Percentiles rank a stretch among this genome's conserved stretches.
Evolutionary conservation across 2,797 vertebrate species (phyloP).

Genomic region (Sternotherus odoratus): DNA sequence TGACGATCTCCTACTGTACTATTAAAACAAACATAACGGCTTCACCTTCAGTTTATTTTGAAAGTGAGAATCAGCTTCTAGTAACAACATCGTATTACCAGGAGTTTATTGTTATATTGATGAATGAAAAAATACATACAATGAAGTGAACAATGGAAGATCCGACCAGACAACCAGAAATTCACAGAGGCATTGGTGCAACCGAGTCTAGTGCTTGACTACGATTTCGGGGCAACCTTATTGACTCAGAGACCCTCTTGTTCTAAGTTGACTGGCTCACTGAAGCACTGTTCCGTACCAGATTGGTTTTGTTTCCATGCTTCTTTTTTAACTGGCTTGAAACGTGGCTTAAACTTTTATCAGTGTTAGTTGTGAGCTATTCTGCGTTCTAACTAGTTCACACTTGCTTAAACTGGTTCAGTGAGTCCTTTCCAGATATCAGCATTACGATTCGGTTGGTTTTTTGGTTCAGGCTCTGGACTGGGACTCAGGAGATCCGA

Average conservation of each 20-base stretch:
- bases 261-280: slow-evolving; percentile 51
- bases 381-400: slow-evolving; percentile 78
- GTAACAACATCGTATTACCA: slow-evolving; percentile 42
- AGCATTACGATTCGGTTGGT: slow-evolving; percentile 65
- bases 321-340: slow-evolving; percentile 38
- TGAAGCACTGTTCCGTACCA: background rate
- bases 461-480: slow-evolving; percentile 22
- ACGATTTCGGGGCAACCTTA: slow-evolving; percentile 57
- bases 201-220: slow-evolving; percentile 40
- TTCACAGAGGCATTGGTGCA: slow-evolving; percentile 35
- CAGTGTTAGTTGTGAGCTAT: slow-evolving; percentile 71
- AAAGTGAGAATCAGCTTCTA: slow-evolving; percentile 63
- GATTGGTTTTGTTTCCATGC: slow-evolving; percentile 37
- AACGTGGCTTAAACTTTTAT: slow-evolving; percentile 70
- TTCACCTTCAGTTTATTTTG: too few species aligned
- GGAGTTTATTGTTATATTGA: slow-evolving; percentile 62
- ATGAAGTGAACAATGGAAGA: slow-evolving; percentile 44
- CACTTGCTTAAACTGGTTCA: slow-evolving; percentile 78
- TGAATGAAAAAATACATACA: slow-evolving; percentile 49
- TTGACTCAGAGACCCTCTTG: slow-evolving; percentile 65
- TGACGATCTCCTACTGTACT: slow-evolving; percentile 54
- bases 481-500: slow-evolving; percentile 9
- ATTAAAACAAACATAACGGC: slow-evolving; percentile 61
- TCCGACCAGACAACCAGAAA: slow-evolving; percentile 45
- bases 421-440: slow-evolving; percentile 79